Evolutionary conservation across 2,888 invertebrate species (phyloP), one percentile per base, ranked within the genome.

Genomic region (Cephus pygmeus): DNA sequence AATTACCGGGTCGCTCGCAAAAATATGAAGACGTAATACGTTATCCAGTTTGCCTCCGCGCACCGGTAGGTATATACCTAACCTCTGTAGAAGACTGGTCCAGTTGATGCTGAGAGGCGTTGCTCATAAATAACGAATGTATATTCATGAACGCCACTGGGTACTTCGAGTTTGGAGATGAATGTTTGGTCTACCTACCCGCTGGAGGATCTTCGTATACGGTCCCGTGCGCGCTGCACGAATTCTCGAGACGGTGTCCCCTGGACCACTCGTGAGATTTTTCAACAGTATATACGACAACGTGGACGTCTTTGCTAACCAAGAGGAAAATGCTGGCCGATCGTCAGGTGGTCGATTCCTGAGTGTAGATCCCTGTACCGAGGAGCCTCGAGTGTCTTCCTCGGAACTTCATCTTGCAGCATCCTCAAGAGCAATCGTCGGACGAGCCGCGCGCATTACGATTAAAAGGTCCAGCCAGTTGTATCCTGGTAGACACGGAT

Each of bases 21-120:
- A 88, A 89, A 87, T 89, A 88, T 89, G 86, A 88, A 89, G 89
- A 89, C 86, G 88, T 88, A 88, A 88, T 88, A 87, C 87, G 84
- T 86, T 87, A 87, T 86, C 86, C 87, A 81, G 82, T 84, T 81
- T 83, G 83, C 81, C 77, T 81, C 81, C 83, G 84, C 85, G 86
- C 85, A 85, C 85, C 82, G 84, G 85, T 86, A 82, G 83, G 81
- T 73, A 79, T 56, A 56, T 56, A 23, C 56, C 56, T 23, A 56
- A 23, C 56, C 56, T 56, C 23, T 23, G 12, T 15, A 83, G 82
- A 85, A 86, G 86, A 84, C 85, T 77, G 87, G 87, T 85, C 85
- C 85, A 40, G 85, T 87, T 86, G 86, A 84, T 86, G 83, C 86
- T 82, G 83, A 85, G 87, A 87, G 84, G 87, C 86, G 87, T 85